phyloP scores from a whole-genome alignment of 2,113 vertebrate genomes.

The Abramis brama region DNA sequence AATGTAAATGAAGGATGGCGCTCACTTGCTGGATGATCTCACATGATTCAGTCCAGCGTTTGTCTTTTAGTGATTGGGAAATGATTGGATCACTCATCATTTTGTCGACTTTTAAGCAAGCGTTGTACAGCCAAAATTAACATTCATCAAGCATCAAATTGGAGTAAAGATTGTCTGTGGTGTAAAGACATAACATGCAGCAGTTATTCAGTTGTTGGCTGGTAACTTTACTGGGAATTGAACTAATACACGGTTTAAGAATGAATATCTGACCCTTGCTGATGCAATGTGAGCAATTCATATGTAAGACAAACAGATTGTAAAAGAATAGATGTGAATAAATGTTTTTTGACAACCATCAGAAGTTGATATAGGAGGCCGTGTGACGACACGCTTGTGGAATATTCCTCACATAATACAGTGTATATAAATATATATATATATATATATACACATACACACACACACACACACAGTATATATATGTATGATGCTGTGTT shows the following conservation, averaged over 20 bases:
- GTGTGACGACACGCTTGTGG: not conserved
- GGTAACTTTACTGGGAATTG: not conserved
- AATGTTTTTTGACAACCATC: not conserved
- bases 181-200: not conserved
- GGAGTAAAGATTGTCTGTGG: not conserved
- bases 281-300: not conserved
- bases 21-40: not conserved
- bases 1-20: not conserved
- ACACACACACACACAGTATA: no score
- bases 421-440: no score
- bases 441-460: no score
- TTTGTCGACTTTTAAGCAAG: not conserved
- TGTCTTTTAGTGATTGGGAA: not conserved
- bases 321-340: not conserved
- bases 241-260: not conserved
- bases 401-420: not conserved
- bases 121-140: not conserved
- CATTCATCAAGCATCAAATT: not conserved
- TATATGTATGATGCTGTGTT: no score
- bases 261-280: not conserved
- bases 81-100: not conserved
- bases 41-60: not conserved
- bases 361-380: not conserved
- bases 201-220: not conserved
- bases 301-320: not conserved